Evolutionary conservation across 2,113 vertebrate genomes (phyloP).

Genomic region (Dolichallabes microphthalmus): DNA sequence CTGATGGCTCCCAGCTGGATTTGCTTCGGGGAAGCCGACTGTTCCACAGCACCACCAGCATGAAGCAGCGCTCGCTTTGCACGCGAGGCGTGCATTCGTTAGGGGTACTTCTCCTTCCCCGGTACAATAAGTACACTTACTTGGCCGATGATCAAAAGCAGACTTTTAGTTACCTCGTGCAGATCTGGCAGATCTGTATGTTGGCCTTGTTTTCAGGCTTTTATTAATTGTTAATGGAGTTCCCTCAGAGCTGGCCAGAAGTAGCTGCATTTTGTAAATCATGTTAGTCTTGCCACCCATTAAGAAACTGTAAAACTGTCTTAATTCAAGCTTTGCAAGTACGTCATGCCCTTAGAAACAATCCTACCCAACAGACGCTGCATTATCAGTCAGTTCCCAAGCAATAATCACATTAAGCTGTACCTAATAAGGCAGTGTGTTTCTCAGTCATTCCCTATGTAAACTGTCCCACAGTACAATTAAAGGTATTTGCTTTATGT

Average conservation of each 20-base stretch:
- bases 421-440: not conserved
- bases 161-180: slow-evolving; percentile 24
- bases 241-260: slow-evolving; percentile 15
- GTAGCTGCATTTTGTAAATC: slow-evolving; percentile 37
- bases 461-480: not conserved
- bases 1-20: slow-evolving; percentile 51
- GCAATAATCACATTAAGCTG: not conserved
- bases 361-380: not conserved
- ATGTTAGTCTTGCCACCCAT: slow-evolving; percentile 35
- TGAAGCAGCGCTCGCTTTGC: slow-evolving; percentile 11
- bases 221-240: slow-evolving; percentile 29
- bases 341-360: slow-evolving; percentile 4
- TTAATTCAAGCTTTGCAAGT: not conserved
- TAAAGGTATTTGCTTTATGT: not conserved
- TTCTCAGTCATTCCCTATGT: not conserved
- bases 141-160: slow-evolving; percentile 33
- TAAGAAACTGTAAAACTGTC: slow-evolving; percentile 33
- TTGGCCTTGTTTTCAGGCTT: not conserved
- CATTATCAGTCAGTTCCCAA: not conserved
- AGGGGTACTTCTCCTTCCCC: not conserved
- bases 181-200: not conserved
- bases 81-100: slow-evolving; percentile 31
- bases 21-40: slow-evolving; percentile 24
- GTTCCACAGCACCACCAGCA: slow-evolving; percentile 28
- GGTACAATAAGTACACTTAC: not conserved